These are phyloP conservation scores for Microplitis deprimator DNA, from an alignment of 2,888 invertebrate species.

Conservation along the genomic window DNA sequence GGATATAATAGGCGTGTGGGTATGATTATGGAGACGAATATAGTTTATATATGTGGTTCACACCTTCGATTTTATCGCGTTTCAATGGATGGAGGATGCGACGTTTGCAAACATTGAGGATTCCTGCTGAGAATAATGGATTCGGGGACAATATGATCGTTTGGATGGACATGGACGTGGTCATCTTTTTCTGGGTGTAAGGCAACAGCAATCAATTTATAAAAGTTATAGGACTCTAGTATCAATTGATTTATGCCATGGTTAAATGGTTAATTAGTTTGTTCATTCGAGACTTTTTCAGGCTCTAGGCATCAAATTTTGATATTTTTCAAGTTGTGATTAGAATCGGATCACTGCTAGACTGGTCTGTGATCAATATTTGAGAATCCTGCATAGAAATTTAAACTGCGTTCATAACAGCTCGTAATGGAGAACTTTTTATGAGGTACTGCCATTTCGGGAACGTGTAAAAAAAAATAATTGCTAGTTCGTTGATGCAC, in stretches of 20 bases:
- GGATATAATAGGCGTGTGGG: not conserved
- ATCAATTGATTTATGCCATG: not conserved
- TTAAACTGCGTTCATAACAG: too few relatives aligned
- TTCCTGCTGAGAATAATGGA: not conserved
- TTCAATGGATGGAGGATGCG: not conserved
- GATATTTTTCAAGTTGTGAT: too few relatives aligned
- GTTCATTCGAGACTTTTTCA: too few relatives aligned
- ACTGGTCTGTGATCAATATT: too few relatives aligned
- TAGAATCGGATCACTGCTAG: too few relatives aligned
- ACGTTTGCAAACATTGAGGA: not conserved
- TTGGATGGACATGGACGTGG: not conserved
- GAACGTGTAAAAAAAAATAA: too few relatives aligned
- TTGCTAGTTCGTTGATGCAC: too few relatives aligned
- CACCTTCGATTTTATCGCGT: not conserved
- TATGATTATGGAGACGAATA: not conserved
- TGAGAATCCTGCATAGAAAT: too few relatives aligned
- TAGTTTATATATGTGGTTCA: not conserved
- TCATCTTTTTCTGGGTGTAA: not conserved
- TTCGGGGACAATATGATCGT: not conserved
- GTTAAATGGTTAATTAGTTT: not conserved
- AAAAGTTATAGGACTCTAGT: not conserved
- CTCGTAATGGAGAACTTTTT: too few relatives aligned
- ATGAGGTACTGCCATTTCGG: too few relatives aligned
- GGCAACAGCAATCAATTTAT: not conserved
- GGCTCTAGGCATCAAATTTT: too few relatives aligned